A percentile compares a stretch with the other conserved stretches of the same genome.
Evolutionary conservation across 2,113 vertebrate species (phyloP).

Genomic region (Sander vitreus): DNA sequence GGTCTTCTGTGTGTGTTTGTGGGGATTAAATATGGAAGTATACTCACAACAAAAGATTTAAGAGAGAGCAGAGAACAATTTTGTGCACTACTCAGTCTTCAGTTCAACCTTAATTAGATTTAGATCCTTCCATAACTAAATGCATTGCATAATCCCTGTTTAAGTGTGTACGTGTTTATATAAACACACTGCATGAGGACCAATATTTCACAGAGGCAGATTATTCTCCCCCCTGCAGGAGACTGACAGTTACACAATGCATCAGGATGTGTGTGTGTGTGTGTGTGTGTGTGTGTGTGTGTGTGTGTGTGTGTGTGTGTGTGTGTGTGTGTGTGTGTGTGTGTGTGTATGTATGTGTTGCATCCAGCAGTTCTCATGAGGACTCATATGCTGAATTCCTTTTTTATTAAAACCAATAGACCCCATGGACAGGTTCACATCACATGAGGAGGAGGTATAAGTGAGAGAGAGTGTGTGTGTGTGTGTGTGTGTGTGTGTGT

Average conservation of each 20-base stretch:
- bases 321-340: constrained; percentile 21
- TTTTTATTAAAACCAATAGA: constrained; percentile 79
- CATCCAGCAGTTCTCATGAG: constrained; percentile 55
- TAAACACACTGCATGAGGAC: constrained; percentile 10
- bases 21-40: background rate
- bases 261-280: constrained; percentile 32
- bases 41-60: background rate
- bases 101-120: background rate
- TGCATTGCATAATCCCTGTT: background rate
- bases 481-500: constrained; percentile 34
- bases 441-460: constrained; percentile 42
- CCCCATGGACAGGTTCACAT: constrained; percentile 64
- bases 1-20: constrained; percentile 6
- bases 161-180: background rate
- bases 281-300: constrained; percentile 16
- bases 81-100: background rate
- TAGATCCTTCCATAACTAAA: background rate
- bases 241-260: constrained; percentile 37
- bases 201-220: constrained; percentile 24
- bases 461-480: constrained; percentile 15
- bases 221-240: constrained; percentile 19
- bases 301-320: background rate
- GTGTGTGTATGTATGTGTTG: constrained; percentile 20
- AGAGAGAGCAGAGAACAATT: background rate
- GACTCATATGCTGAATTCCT: constrained; percentile 66